These are phyloP conservation scores for Conus betulinus DNA, from an alignment of 1,140 invertebrate genomes.

Conservation along the genomic window DNA sequence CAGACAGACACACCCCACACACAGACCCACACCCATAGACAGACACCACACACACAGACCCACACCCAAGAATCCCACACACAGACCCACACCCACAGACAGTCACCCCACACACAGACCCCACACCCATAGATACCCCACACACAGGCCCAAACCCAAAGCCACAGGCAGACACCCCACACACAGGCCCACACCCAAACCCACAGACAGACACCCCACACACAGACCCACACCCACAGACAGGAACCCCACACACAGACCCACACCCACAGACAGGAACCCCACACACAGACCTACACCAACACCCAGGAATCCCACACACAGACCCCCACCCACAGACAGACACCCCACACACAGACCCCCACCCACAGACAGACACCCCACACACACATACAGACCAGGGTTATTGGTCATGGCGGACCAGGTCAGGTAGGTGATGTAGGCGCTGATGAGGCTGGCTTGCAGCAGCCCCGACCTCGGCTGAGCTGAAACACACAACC, in stretches of 20 bases:
- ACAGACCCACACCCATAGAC: too few relatives aligned
- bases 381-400: slow-evolving; percentile 75
- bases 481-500: slow-evolving; percentile 57
- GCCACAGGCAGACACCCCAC: background rate
- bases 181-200: background rate
- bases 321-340: too few relatives aligned
- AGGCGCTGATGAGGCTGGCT: slow-evolving; percentile 93
- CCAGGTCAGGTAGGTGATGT: slow-evolving; percentile 98
- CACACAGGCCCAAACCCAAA: background rate
- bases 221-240: background rate
- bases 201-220: background rate
- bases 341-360: background rate
- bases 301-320: background rate
- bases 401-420: slow-evolving; percentile 95
- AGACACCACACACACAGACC: too few relatives aligned
- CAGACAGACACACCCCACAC: too few relatives aligned
- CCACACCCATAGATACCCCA: too few relatives aligned
- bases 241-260: background rate
- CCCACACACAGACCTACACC: background rate
- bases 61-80: too few relatives aligned
- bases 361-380: background rate
- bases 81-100: too few relatives aligned
- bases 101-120: too few relatives aligned
- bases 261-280: background rate
- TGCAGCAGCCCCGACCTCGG: slow-evolving; percentile 81